phyloP scores from a whole-genome alignment of 1,140 invertebrate genomes.

The Pemphigus obesinymphae region DNA sequence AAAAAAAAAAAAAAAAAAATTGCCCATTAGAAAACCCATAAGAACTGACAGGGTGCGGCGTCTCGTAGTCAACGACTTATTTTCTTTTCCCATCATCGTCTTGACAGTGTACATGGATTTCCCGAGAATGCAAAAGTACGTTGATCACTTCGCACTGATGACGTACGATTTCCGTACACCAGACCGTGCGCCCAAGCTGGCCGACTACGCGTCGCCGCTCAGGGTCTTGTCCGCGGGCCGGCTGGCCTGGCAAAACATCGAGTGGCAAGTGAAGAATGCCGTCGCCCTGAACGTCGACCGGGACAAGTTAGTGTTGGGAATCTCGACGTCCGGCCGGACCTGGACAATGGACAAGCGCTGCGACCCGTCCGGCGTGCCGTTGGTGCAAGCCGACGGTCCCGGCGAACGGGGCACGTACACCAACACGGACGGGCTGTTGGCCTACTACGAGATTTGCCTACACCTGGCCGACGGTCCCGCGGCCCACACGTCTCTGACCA shows the following conservation, averaged over 20 bases:
- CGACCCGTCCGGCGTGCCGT: constrained; percentile 72
- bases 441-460: constrained; percentile 75
- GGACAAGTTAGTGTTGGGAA: constrained; percentile 64
- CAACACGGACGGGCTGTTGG: constrained; percentile 65
- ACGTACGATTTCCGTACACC: constrained; percentile 75
- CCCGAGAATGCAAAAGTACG: constrained; percentile 61
- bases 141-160: constrained; percentile 75
- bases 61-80: too few species aligned
- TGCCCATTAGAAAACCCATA: too few species aligned
- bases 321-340: constrained; percentile 74
- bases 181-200: constrained; percentile 66
- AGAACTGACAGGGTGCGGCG: too few species aligned
- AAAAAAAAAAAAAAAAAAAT: too few species aligned
- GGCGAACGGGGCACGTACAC: constrained; percentile 68
- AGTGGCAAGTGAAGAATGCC: constrained; percentile 56
- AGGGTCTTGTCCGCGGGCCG: constrained; percentile 55
- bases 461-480: constrained; percentile 61
- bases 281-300: not conserved
- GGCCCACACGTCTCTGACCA: constrained; percentile 50
- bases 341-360: constrained; percentile 68
- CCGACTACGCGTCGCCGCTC: constrained; percentile 67
- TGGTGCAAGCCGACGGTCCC: constrained; percentile 58
- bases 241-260: constrained; percentile 56
- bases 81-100: too few species aligned
- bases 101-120: constrained; percentile 76